Percentiles rank a stretch among this genome's conserved stretches.
Evolutionary conservation across 2,113 vertebrate genomes (phyloP).

Genomic region (Rana temporaria): DNA sequence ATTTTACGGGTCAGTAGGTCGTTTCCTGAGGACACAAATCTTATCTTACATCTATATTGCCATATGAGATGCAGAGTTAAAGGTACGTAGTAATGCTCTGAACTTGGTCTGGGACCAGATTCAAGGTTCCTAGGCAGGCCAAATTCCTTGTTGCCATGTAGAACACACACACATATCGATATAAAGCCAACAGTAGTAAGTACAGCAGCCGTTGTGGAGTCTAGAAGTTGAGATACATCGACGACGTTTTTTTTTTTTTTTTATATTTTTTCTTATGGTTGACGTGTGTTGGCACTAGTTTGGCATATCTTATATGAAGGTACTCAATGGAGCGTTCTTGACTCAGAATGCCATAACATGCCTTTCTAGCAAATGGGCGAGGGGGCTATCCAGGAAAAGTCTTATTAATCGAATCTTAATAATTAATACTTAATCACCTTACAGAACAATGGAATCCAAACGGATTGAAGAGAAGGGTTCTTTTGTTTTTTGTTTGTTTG

Average conservation of each 20-base stretch:
- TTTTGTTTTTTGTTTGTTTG: conserved; percentile 61
- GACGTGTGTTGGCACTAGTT: no score
- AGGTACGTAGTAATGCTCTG: not conserved
- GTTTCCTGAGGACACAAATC: not conserved
- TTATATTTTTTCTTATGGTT: no score
- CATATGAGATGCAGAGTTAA: not conserved
- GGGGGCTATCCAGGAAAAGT: not conserved
- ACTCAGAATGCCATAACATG: not conserved
- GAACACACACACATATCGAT: not conserved
- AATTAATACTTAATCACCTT: conserved; percentile 32
- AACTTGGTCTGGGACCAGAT: not conserved
- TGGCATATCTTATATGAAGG: not conserved
- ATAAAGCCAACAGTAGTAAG: not conserved
- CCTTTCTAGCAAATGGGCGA: not conserved
- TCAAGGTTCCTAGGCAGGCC: not conserved
- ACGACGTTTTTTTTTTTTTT: no score
- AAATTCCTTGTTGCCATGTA: not conserved
- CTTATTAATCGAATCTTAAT: conserved; percentile 4
- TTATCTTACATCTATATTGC: not conserved
- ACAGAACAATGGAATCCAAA: conserved; percentile 58
- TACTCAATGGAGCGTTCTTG: not conserved
- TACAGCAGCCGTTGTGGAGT: not conserved
- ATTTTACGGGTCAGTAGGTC: not conserved
- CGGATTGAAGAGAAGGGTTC: conserved; percentile 60
- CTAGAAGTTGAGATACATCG: not conserved